Conservation (phyloP, 2,797 vertebrate species). For the Microctenopoma stevenorrisi region DNA sequence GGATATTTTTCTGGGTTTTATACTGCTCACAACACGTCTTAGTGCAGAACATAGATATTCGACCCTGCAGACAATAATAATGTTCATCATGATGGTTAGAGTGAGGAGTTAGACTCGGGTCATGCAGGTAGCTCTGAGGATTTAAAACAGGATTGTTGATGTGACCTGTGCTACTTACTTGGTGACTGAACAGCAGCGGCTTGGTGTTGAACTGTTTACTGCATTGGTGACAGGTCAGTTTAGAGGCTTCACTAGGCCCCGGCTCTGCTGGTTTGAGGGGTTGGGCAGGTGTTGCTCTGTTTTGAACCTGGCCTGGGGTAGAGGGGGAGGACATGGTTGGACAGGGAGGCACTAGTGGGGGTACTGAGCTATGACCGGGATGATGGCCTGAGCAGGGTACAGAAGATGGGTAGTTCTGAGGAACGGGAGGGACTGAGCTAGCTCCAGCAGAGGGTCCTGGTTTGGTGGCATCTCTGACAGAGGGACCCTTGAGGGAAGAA, state of each 20-base stretch:
- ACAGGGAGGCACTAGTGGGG: slow-evolving; percentile 66
- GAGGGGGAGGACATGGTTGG: slow-evolving; percentile 55
- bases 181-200: slow-evolving; percentile 91
- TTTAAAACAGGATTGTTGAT: not conserved
- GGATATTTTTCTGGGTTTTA: slow-evolving; percentile 76
- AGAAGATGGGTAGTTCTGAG: slow-evolving; percentile 66
- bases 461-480: slow-evolving; percentile 47
- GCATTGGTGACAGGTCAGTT: slow-evolving; percentile 93
- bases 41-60: slow-evolving; percentile 78
- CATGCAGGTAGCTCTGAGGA: no score
- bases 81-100: not conserved
- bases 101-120: not conserved
- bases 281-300: slow-evolving; percentile 36
- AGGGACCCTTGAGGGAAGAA: slow-evolving; percentile 52
- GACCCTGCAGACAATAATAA: slow-evolving; percentile 60
- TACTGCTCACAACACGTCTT: slow-evolving; percentile 74
- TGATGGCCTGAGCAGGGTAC: slow-evolving; percentile 62
- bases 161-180: slow-evolving; percentile 78
- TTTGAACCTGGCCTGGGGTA: slow-evolving; percentile 47
- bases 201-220: slow-evolving; percentile 88
- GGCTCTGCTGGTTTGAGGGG: slow-evolving; percentile 44
- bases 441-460: slow-evolving; percentile 40
- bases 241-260: slow-evolving; percentile 70
- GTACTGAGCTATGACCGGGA: slow-evolving; percentile 70
- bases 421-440: slow-evolving; percentile 60